Base-by-base conservation (phyloP, 2,888 invertebrate genomes). In the Temnothorax ravouxi region DNA sequence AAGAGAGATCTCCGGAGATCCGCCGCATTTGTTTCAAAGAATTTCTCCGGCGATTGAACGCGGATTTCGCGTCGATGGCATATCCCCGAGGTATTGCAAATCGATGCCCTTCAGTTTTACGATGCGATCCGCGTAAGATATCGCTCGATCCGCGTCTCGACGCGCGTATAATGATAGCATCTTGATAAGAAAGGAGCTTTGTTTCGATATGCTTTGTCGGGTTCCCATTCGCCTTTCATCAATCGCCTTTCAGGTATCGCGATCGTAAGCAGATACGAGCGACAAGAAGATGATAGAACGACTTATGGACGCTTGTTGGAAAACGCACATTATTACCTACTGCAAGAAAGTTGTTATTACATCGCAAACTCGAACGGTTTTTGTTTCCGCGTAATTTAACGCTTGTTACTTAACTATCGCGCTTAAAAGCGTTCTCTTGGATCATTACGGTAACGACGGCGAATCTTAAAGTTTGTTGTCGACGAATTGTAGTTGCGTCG, bases 131-230 rank as follows among this genome's bases (percentile, higher is more conserved):
- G 13, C 54, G 54, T 72, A n/a, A n/a, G n/a, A 69, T 72, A 52
- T 50, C 34, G 52, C 13, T 47, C 50, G 50, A 52, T 69, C 62
- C 69, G 11, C 62, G n/a, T 47, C 74, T 50, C 25, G 25, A 29
- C 38, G 25, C 54, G 47, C 44, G 34, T 47, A 71, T 71, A 71
- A 69, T 29, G 56, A 72, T 34, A 21, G 56, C 44, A 71, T 79
- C 71, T 79, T 21, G 79, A 72, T 72, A 44, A 59, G 74, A 56
- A 59, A 34, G 25, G 38, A 52, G n/a, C 54, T 47, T 47, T 38
- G 75, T 62, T 47, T 75, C 25, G 56, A 21, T 56, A 59, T 52
- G 9, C 38, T 47, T 41, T n/a, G 69, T 52, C 38, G 18, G 38
- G 9, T 61, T 34, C 15, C 34, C 11, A 21, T 18, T 21, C 59